Conservation (phyloP, 2,113 vertebrate genomes). For the Catharus minimus region DNA sequence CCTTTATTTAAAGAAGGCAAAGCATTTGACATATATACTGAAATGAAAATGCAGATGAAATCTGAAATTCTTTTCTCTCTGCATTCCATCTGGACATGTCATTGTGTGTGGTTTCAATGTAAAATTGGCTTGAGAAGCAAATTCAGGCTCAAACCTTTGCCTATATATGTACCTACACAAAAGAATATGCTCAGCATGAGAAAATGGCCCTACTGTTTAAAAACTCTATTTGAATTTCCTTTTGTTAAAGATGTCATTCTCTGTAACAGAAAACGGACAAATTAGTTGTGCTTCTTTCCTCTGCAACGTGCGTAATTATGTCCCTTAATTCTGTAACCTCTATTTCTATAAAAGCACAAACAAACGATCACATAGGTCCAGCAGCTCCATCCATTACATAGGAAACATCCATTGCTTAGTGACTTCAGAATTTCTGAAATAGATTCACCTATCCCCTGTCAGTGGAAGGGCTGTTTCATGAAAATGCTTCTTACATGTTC, state of each 20-base stretch:
- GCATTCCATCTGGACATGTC: not conserved
- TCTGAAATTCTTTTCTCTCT: conserved; percentile 8
- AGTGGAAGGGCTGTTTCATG: not conserved
- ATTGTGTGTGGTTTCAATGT: not conserved
- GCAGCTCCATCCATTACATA: not conserved
- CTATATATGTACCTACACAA: not conserved
- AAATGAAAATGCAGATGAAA: conserved; percentile 31
- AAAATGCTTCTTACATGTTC: not conserved
- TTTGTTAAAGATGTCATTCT: conserved; percentile 1
- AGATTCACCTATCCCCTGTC: not conserved
- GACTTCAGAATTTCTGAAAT: not conserved
- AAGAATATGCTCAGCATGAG: not conserved
- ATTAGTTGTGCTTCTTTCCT: not conserved
- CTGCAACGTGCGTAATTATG: not conserved
- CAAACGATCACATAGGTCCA: not conserved
- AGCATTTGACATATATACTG: not conserved
- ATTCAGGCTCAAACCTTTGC: not conserved
- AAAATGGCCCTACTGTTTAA: not conserved
- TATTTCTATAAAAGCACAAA: not conserved
- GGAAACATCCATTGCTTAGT: not conserved
- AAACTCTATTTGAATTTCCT: not conserved
- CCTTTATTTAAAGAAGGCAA: conserved; percentile 30
- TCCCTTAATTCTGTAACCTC: conserved; percentile 18
- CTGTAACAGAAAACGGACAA: not conserved
- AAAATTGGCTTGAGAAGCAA: not conserved